Percentiles rank a stretch among this genome's conserved stretches.
These are phyloP conservation scores for Oncorhynchus tshawytscha DNA, from an alignment of 2,113 vertebrate genomes.

Conservation along the genomic window DNA sequence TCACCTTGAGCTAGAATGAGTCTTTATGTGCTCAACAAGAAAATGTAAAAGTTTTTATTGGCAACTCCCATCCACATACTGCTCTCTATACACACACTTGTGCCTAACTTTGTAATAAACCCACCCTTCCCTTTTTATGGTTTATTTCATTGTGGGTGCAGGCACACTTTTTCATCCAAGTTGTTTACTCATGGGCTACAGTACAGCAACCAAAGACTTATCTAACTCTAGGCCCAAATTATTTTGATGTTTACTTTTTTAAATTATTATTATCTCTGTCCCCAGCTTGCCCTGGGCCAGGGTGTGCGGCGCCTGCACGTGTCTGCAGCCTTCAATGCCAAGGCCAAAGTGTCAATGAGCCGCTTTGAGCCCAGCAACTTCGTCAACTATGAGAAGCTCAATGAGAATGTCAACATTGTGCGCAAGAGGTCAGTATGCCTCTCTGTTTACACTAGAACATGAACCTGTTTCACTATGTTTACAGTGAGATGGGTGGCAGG, in stretches of 20 bases:
- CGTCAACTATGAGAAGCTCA: constrained; percentile 84
- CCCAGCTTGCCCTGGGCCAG: constrained; percentile 81
- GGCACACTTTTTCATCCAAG: background rate
- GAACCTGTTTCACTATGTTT: background rate
- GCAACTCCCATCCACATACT: no score
- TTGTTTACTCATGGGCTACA: background rate
- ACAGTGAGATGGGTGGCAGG: no score
- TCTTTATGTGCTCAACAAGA: no score
- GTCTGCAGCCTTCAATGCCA: constrained; percentile 82
- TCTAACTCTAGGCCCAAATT: background rate
- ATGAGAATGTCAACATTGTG: constrained; percentile 86
- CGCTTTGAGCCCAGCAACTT: constrained; percentile 87
- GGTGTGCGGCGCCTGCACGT: constrained; percentile 86
- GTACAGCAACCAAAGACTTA: background rate
- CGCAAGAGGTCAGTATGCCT: constrained; percentile 83
- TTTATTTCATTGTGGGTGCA: no score
- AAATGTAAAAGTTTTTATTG: no score
- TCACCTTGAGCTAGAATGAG: no score
- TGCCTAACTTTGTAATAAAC: no score
- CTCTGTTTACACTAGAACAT: background rate
- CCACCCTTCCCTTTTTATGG: no score
- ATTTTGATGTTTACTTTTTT: no score
- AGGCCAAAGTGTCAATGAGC: constrained; percentile 92
- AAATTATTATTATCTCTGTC: background rate
- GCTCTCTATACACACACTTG: no score